phyloP scores from a whole-genome alignment of 2,888 invertebrate genomes.

The Oxytorus armatus region DNA sequence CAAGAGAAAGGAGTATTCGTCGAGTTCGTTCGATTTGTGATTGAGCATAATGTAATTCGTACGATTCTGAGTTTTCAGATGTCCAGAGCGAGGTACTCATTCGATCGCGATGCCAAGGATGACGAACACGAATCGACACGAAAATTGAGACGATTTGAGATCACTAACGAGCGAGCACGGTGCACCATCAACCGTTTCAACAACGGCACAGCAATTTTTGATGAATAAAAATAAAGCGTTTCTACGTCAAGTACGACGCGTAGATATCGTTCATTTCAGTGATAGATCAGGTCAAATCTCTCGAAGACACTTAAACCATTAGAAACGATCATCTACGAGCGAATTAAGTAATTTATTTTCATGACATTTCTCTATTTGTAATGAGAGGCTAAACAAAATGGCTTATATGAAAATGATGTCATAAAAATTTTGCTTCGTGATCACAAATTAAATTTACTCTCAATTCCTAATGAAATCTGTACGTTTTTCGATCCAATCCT shows the following conservation, averaged over 20 bases:
- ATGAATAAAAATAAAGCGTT: not conserved
- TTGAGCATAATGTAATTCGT: slow-evolving; percentile 70
- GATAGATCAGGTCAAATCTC: not conserved
- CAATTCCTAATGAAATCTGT: slow-evolving; percentile 4
- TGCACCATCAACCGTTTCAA: too few relatives aligned
- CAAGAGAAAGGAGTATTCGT: slow-evolving; percentile 23
- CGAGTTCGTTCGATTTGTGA: slow-evolving; percentile 47
- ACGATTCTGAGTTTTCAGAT: slow-evolving; percentile 78
- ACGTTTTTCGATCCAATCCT: not conserved
- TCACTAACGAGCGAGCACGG: slow-evolving; percentile 7
- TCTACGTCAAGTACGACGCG: not conserved
- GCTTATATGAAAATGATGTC: not conserved
- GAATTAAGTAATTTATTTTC: too few relatives aligned
- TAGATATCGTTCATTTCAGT: not conserved
- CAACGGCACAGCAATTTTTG: slow-evolving; percentile 3
- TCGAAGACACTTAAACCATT: not conserved
- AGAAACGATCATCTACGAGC: too few relatives aligned
- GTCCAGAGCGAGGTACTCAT: slow-evolving; percentile 14
- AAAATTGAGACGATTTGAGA: not conserved
- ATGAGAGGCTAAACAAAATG: not conserved
- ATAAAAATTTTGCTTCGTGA: slow-evolving; percentile 2
- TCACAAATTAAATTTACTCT: slow-evolving; percentile 19
- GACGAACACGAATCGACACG: not conserved
- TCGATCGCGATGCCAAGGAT: not conserved
- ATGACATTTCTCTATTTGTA: too few relatives aligned